A percentile compares a stretch with the other conserved stretches of the same genome.
phyloP scores from a whole-genome alignment of 1,140 invertebrate genomes.

The Drosophila tsacasi region DNA sequence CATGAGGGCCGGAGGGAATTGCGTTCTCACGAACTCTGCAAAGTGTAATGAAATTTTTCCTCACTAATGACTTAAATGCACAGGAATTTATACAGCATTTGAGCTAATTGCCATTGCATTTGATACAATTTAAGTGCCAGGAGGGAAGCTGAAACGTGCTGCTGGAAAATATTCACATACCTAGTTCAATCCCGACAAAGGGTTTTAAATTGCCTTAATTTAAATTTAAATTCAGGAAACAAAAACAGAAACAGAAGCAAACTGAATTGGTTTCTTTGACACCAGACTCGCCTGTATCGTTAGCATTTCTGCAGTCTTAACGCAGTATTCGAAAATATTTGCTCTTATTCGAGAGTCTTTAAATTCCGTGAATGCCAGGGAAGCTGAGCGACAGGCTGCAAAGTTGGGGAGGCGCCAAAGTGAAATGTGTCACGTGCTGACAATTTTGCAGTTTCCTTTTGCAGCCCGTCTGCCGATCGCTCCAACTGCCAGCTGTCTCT shows the following conservation, averaged over 20 bases:
- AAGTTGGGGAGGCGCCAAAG: slow-evolving; percentile 4
- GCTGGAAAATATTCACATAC: slow-evolving; percentile 3
- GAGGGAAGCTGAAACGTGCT: slow-evolving; percentile 10
- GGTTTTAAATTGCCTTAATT: slow-evolving; percentile 3
- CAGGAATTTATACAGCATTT: slow-evolving; percentile 64
- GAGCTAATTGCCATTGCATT: slow-evolving; percentile 71
- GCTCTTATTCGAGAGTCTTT: slow-evolving; percentile 9
- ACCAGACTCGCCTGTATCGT: slow-evolving; percentile 1
- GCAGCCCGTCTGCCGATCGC: slow-evolving; percentile 14
- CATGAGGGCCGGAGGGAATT: slow-evolving; percentile 35
- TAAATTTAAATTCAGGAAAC: neutral
- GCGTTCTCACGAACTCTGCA: slow-evolving; percentile 29
- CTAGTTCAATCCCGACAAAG: slow-evolving; percentile 1
- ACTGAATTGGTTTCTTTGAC: slow-evolving; percentile 3
- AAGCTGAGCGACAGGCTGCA: neutral
- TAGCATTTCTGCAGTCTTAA: neutral
- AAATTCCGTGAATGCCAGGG: neutral
- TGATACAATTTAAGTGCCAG: slow-evolving; percentile 52
- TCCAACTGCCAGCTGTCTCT: slow-evolving; percentile 15
- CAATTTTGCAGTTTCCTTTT: slow-evolving; percentile 19
- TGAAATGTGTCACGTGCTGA: slow-evolving; percentile 35
- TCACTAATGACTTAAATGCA: slow-evolving; percentile 76
- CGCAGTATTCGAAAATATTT: slow-evolving; percentile 5
- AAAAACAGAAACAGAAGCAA: neutral
- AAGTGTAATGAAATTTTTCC: slow-evolving; percentile 76